Base-by-base conservation (phyloP, 2,113 vertebrate genomes). In the Eudyptes chrysolophus region DNA sequence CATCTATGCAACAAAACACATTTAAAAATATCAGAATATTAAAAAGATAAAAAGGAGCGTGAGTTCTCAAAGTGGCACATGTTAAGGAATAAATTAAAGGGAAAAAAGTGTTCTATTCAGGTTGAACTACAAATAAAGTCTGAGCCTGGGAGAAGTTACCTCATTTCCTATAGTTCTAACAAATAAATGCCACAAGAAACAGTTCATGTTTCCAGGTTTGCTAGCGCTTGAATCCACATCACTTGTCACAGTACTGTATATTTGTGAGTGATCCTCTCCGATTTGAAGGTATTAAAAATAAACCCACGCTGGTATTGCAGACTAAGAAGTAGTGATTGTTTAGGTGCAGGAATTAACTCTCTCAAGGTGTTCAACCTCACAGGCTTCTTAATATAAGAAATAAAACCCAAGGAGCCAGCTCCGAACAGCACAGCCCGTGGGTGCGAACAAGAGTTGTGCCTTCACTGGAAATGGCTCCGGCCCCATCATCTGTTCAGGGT, bases 301-400 rank as follows among this genome's bases (percentile, higher is more conserved):
- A 94, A 84, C 57, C 51, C 82, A 48, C 0, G 0, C 51, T 27
- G 74, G 58, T 66, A 13, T 9, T 46, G 78, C 4, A 4, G 55
- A 70, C 40, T 54, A 38, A 44, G 61, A 26, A 89, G 70, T 2
- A 61, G 84, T 86, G 96, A 97, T 97, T 97, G 97, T 94, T 96
- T 32, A 74, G 87, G 70, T 87, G 65, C 84, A 96, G 66, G 72
- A 94, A 83, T 48, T n/a, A 77, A 58, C 49, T 49, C 68, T 65
- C 54, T 81, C 32, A 36, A 70, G 54, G 51, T 52, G 58, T 62
- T 84, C 61, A 81, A 30, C 90, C 65, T 81, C 87, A 71, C 21
- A 69, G 75, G 60, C 75, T 96, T 97, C 97, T 97, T 95, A 96
- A 96, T 93, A 8, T 93, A 96, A 96, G 92, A 97, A 97, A 86